A percentile compares a stretch with the other conserved stretches of the same genome.
Conservation (phyloP, 2,797 vertebrate species). For the Ambastaia sidthimunki region DNA sequence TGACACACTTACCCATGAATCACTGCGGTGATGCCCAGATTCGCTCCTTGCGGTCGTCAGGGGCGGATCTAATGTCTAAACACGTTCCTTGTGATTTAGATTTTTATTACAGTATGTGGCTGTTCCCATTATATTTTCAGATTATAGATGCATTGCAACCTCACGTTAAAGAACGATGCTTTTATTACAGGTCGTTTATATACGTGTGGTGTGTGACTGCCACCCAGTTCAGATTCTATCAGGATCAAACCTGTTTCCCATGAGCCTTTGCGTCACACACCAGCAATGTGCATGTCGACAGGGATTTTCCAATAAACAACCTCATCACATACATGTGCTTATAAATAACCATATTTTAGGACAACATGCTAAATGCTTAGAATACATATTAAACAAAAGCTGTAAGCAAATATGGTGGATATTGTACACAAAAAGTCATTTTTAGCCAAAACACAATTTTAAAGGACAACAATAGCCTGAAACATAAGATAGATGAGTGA, state of each 20-base stretch:
- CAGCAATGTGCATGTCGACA: neutral
- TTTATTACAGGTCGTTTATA: neutral
- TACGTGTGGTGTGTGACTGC: neutral
- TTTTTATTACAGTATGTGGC: neutral
- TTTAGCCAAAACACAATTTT: neutral
- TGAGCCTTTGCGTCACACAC: slow-evolving; percentile 57
- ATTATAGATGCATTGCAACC: neutral
- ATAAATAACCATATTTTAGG: neutral
- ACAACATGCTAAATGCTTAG: neutral
- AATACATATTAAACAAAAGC: neutral
- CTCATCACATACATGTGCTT: neutral
- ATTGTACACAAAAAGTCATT: neutral
- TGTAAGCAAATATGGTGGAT: neutral
- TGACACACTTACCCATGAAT: slow-evolving; percentile 61
- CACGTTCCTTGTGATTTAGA: neutral
- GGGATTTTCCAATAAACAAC: slow-evolving; percentile 3
- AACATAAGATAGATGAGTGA: slow-evolving; percentile 2
- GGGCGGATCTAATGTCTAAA: slow-evolving; percentile 22
- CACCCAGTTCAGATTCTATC: slow-evolving; percentile 29
- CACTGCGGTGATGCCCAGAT: slow-evolving; percentile 53
- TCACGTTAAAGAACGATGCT: neutral
- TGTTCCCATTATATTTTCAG: neutral
- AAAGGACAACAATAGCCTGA: neutral
- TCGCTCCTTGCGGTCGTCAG: slow-evolving; percentile 6
- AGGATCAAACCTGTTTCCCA: slow-evolving; percentile 50